Evolutionary conservation across 2,888 invertebrate genomes (phyloP).

Genomic region (Melanostoma mellinum): DNA sequence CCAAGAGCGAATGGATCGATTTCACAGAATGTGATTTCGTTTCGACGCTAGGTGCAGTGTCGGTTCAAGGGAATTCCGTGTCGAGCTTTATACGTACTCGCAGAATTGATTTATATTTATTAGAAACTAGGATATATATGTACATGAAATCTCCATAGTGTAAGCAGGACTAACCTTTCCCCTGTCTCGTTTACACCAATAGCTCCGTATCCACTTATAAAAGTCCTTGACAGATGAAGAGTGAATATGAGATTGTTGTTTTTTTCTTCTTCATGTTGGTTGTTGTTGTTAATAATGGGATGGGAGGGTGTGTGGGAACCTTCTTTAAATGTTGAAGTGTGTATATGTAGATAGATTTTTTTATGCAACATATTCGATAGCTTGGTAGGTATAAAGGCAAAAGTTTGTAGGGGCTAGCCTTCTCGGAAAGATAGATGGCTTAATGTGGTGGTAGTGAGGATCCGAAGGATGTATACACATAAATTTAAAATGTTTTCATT

Average conservation of each 20-base stretch:
- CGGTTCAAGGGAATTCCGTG: conserved; percentile 35
- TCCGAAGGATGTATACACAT: conserved; percentile 32
- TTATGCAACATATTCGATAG: conserved; percentile 33
- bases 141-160: conserved; percentile 54
- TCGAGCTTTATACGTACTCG: conserved; percentile 54
- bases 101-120: conserved; percentile 71
- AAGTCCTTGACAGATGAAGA: conserved; percentile 69
- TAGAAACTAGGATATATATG: conserved; percentile 60
- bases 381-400: conserved; percentile 39
- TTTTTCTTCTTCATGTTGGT: conserved; percentile 16
- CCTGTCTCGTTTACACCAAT: conserved; percentile 58
- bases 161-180: conserved; percentile 57
- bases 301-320: conserved; percentile 49
- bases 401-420: conserved; percentile 40
- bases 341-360: conserved; percentile 31
- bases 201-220: conserved; percentile 54
- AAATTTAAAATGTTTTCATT: conserved; percentile 37
- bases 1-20: conserved; percentile 58
- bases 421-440: conserved; percentile 48
- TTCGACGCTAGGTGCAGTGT: conserved; percentile 14
- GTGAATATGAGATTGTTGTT: conserved; percentile 54
- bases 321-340: conserved; percentile 62
- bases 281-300: conserved; percentile 6
- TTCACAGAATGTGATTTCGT: conserved; percentile 63
- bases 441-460: conserved; percentile 51